A percentile compares a stretch with the other conserved stretches of the same genome.
Evolutionary conservation across 2,888 invertebrate genomes (phyloP).

Genomic region (Drosophila ustulata): DNA sequence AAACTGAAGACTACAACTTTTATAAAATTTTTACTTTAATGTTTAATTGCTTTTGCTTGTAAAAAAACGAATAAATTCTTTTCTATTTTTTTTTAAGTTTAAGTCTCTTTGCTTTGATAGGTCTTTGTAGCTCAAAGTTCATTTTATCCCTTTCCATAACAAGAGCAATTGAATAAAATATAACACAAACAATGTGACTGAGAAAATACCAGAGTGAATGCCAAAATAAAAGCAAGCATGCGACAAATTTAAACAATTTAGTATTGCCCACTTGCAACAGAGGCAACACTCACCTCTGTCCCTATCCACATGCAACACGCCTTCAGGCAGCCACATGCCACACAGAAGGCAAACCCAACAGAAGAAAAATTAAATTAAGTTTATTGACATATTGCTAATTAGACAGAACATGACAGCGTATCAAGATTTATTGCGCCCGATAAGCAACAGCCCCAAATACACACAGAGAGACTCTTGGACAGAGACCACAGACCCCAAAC

Average conservation of each 20-base stretch:
- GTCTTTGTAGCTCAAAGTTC: too few relatives aligned
- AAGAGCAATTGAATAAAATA: neutral
- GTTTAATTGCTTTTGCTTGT: too few relatives aligned
- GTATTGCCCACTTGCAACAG: neutral
- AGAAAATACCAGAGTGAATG: conserved; percentile 32
- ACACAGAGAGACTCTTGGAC: conserved; percentile 7
- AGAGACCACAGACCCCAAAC: conserved; percentile 9
- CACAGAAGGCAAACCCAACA: conserved; percentile 34
- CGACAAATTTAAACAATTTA: conserved; percentile 55
- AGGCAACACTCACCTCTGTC: conserved; percentile 8
- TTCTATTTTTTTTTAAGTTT: too few relatives aligned
- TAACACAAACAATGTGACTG: conserved; percentile 6
- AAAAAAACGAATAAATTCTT: too few relatives aligned
- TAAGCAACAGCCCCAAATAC: conserved; percentile 56
- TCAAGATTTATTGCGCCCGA: conserved; percentile 83
- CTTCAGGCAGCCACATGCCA: conserved; percentile 42
- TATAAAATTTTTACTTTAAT: too few relatives aligned
- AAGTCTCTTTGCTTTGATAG: too few relatives aligned
- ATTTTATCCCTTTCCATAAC: too few relatives aligned
- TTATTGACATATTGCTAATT: conserved; percentile 84
- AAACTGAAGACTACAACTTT: neutral
- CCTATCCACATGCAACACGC: conserved; percentile 9
- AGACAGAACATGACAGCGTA: conserved; percentile 84
- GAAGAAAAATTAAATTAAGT: conserved; percentile 79
- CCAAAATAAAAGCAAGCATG: conserved; percentile 39